phyloP scores from a whole-genome alignment of 2,888 invertebrate genomes.

The Diadegma fenestrale region DNA sequence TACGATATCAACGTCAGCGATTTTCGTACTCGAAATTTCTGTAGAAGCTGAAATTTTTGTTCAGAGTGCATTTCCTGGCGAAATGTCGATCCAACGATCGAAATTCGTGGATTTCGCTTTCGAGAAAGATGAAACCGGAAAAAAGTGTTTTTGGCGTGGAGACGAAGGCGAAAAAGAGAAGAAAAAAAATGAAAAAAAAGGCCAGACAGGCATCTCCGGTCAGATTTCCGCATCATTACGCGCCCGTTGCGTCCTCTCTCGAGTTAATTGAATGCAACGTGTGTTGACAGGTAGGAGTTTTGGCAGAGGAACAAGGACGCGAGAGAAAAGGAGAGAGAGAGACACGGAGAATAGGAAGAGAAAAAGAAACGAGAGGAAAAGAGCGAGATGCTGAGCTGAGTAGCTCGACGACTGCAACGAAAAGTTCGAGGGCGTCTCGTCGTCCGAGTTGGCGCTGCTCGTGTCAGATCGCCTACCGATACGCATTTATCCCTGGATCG shows the following conservation, averaged over 20 bases:
- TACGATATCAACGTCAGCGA: conserved; percentile 40
- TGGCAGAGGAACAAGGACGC: conserved; percentile 80
- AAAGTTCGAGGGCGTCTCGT: conserved; percentile 48
- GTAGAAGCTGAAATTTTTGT: not conserved
- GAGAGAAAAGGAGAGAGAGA: conserved; percentile 42
- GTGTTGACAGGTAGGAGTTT: conserved; percentile 84
- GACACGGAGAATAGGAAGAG: conserved; percentile 65
- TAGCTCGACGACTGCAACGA: conserved; percentile 75
- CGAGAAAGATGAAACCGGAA: conserved; percentile 19
- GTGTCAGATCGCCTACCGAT: conserved; percentile 84
- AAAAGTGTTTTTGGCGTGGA: conserved; percentile 48
- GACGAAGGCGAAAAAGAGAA: conserved; percentile 19
- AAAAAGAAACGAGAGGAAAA: conserved; percentile 73
- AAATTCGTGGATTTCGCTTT: not conserved
- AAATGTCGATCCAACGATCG: not conserved
- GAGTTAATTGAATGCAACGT: conserved; percentile 84
- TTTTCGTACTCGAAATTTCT: not conserved
- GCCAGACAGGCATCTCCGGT: conserved; percentile 64
- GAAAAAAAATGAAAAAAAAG: conserved; percentile 22
- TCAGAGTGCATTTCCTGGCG: not conserved
- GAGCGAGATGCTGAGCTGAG: conserved; percentile 71
- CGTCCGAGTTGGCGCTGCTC: conserved; percentile 75
- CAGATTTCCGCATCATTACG: conserved; percentile 83
- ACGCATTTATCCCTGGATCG: conserved; percentile 72
- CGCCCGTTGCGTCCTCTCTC: conserved; percentile 78